Conservation (phyloP, 2,113 vertebrate genomes). For the Poeciliopsis occidentalis region DNA sequence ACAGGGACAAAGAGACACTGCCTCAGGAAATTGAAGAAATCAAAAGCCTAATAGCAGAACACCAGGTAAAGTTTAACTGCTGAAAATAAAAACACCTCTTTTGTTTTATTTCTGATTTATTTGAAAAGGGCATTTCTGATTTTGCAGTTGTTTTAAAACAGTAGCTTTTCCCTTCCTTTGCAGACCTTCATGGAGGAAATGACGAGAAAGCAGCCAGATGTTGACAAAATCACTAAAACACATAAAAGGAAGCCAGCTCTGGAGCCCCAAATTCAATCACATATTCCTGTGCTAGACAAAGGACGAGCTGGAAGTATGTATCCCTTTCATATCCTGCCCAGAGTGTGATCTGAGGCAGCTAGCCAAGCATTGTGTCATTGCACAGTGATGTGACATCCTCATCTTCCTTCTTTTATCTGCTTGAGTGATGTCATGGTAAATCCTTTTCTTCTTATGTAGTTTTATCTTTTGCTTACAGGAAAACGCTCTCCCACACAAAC, state of each 20-base stretch:
- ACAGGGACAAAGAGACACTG: constrained; percentile 91
- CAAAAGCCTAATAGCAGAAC: constrained; percentile 93
- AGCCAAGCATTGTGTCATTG: constrained; percentile 54
- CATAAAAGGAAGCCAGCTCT: constrained; percentile 88
- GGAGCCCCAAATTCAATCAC: constrained; percentile 82
- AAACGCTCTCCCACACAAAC: constrained; percentile 91
- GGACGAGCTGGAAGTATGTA: constrained; percentile 90
- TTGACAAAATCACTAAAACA: constrained; percentile 98
- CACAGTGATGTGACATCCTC: constrained; percentile 56
- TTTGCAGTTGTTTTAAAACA: neutral
- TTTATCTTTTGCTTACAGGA: constrained; percentile 79
- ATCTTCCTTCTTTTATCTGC: constrained; percentile 43
- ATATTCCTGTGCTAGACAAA: constrained; percentile 94
- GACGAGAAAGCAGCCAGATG: constrained; percentile 98
- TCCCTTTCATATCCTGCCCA: constrained; percentile 18
- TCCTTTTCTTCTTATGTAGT: constrained; percentile 23
- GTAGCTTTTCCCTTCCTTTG: constrained; percentile 24
- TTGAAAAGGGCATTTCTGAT: neutral
- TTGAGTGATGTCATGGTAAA: constrained; percentile 60
- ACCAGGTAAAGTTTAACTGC: constrained; percentile 83
- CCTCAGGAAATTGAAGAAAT: constrained; percentile 95
- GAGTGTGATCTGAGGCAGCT: constrained; percentile 62
- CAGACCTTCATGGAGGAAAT: constrained; percentile 99
- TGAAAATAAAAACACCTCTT: neutral
- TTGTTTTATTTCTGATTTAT: neutral